Base-by-base conservation (phyloP, 2,888 invertebrate genomes). In the Lysandra coridon region DNA sequence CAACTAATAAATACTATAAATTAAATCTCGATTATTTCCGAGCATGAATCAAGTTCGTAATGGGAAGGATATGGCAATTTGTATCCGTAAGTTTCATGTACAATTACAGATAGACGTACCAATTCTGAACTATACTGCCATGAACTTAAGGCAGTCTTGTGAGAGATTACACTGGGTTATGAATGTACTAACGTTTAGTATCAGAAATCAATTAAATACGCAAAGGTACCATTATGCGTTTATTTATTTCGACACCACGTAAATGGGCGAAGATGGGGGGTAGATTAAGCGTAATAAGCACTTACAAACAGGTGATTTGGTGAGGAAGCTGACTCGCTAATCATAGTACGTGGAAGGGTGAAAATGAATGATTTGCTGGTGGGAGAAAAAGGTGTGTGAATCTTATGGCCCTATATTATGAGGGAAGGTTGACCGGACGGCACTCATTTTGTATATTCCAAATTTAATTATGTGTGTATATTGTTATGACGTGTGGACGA, bases 171-270 rank as follows among this genome's bases (percentile, higher is more conserved):
- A 17, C 17, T 5, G 69, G 5, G 33, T 14, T 37, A 17, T 33
- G 33, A 33, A 4, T 33, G 69, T 33, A 37, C 69, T 23, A 74
- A 53, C 76, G 53, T 4, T 57, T 85, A 86, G 85, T 83, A 85
- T 85, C 81, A 83, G 86, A 85, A 88, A 89, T 89, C 89, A 89
- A 89, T 90, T 89, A 85, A 80, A 83, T 83, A 78, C 81, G 83
- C 83, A 10, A 69, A 33, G 69, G 82, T 83, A 69, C 74, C 73
- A 62, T 33, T 83, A 84, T 84, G 85, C 86, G 86, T 88, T 89
- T 88, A 89, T 83, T 81, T 83, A 84, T 84, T 85, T 84, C 85
- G 85, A 84, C 84, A 84, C 81, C 84, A 85, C 84, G 86, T 89
- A 88, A 84, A 83, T 83, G 83, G 82, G 80, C 82, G 81, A 82